Evolutionary conservation across 2,888 invertebrate species (phyloP), one percentile per base, ranked within the genome.

Genomic region (Chymomyza procnemis): DNA sequence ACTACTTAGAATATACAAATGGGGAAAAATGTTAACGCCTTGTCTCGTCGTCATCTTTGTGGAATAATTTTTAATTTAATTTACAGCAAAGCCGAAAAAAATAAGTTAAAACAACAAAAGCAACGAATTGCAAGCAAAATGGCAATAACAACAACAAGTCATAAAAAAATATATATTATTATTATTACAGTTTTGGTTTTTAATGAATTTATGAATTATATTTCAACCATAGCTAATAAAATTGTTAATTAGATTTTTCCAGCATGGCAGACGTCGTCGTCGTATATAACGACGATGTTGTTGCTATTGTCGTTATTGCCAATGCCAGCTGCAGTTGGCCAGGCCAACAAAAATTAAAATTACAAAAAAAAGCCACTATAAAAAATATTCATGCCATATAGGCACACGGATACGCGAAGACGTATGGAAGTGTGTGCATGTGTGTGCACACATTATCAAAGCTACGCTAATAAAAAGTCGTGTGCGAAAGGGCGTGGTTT

Each of bases 201-300:
- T 75, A 80, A 79, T 83, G 81, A 83, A 82, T 83, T 83, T 81
- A 83, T 85, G 85, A 85, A 85, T 82, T 82, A 82, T 80, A 78
- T 85, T 69, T 67, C 78, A 75, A 79, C 84, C 83, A 79, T 81
- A 81, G 84, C 83, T 83, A 85, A 83, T 83, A 83, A 83, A 83
- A 85, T 73, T 71, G 81, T 83, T 81, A 83, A 85, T 83, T 85
- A 83, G 84, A 83, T 75, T 83, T 80, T 85, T 81, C 85, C 85
- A 83, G 81, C 71, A 77, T 71, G 73, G 66, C 60, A 48, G 61
- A 18, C 34, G 41, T 18, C 34, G 54, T 26, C 34, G 22, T 61
- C 8, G 48, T 22, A 3, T 2, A 3, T 22, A 4, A 22, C 26
- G 6, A 26, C 47, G 60, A 8, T 41, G 12, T 9, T 41, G 9